Evolutionary conservation across 2,888 invertebrate species (phyloP).

Genomic region (Holacanthella duospinosa): DNA sequence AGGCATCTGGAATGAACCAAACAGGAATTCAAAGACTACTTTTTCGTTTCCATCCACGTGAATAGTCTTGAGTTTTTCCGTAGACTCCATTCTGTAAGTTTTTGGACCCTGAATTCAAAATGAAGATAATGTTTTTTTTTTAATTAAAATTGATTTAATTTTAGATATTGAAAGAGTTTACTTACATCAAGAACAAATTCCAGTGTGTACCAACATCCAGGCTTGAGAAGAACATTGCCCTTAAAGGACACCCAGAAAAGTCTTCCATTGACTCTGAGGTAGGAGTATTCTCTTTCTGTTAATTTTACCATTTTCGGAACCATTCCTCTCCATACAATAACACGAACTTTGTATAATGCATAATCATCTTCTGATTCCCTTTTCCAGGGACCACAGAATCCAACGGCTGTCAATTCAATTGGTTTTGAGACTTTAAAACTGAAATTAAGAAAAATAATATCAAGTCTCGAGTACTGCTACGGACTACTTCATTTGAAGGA

Average conservation of each 20-base stretch:
- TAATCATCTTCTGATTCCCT: neutral
- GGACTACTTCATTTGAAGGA: no score
- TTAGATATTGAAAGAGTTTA: no score
- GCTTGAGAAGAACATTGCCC: neutral
- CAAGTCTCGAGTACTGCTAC: no score
- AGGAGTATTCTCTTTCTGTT: neutral
- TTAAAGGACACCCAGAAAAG: no score
- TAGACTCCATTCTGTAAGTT: neutral
- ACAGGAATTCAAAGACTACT: neutral
- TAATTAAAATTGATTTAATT: no score
- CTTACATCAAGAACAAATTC: neutral
- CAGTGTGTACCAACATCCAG: neutral
- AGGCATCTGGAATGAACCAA: neutral
- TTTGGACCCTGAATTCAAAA: neutral
- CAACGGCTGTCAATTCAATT: neutral
- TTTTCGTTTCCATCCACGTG: neutral
- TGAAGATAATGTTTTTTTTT: neutral
- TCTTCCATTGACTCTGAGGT: no score
- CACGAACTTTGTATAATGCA: neutral
- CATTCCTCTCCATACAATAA: neutral
- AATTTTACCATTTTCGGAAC: neutral
- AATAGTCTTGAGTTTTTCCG: neutral
- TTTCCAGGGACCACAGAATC: neutral
- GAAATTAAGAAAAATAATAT: no score
- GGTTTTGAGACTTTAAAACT: neutral